phyloP scores from a whole-genome alignment of 1,140 invertebrate genomes.

The Pectinophora gossypiella region DNA sequence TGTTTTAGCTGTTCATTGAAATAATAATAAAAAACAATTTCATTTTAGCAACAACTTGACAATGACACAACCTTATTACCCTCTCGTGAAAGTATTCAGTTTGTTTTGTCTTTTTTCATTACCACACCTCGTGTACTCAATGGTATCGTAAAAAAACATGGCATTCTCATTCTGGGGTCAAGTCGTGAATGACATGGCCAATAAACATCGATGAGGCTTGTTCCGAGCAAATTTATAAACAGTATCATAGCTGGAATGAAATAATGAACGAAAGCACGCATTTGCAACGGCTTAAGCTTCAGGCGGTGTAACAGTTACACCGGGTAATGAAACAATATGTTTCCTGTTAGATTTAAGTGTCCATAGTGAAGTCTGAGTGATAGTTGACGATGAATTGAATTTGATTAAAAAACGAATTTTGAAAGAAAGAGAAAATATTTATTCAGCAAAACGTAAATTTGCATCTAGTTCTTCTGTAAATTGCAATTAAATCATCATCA shows the following conservation, averaged over 20 bases:
- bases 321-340: constrained; percentile 2
- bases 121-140: neutral
- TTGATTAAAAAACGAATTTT: too few relatives aligned
- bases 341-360: neutral
- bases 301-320: neutral
- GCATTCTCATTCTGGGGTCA: constrained; percentile 20
- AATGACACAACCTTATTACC: neutral
- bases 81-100: too few relatives aligned
- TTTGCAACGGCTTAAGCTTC: constrained; percentile 16
- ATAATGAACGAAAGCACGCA: constrained; percentile 35
- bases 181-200: constrained; percentile 27
- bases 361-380: too few relatives aligned
- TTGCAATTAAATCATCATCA: too few relatives aligned
- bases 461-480: too few relatives aligned
- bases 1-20: too few relatives aligned
- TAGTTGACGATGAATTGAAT: too few relatives aligned
- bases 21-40: too few relatives aligned
- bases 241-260: constrained; percentile 38
- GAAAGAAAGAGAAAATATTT: too few relatives aligned
- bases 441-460: too few relatives aligned
- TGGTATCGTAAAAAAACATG: constrained; percentile 13
- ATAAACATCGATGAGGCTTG: constrained; percentile 32
- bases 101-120: neutral
- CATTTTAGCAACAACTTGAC: neutral
- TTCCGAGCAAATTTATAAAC: constrained; percentile 39